A percentile compares a stretch with the other conserved stretches of the same genome.
Evolutionary conservation across 2,113 vertebrate genomes (phyloP).

Genomic region (Sinosuthora webbiana): DNA sequence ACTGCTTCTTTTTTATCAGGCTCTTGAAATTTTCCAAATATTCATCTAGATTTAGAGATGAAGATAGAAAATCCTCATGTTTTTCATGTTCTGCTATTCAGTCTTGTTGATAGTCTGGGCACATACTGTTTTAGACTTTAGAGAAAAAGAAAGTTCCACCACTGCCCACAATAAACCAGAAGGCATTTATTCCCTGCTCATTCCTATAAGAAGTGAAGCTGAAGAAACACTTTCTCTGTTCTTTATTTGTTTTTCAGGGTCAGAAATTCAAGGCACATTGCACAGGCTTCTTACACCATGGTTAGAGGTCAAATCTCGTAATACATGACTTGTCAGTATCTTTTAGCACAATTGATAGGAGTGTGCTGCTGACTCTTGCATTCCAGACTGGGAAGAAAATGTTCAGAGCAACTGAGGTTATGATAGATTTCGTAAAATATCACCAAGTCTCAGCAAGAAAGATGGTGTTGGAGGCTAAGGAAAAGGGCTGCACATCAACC

Average conservation of each 20-base stretch:
- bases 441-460: slow-evolving; percentile 45
- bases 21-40: not conserved
- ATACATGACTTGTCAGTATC: slow-evolving; percentile 67
- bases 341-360: slow-evolving; percentile 65
- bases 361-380: slow-evolving; percentile 58
- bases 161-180: slow-evolving; percentile 25
- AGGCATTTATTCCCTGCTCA: slow-evolving; percentile 18
- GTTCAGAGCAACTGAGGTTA: slow-evolving; percentile 49
- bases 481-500: slow-evolving; percentile 44
- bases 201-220: slow-evolving; percentile 34
- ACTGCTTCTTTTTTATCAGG: not conserved
- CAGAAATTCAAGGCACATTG: slow-evolving; percentile 58
- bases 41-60: not conserved
- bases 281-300: slow-evolving; percentile 29
- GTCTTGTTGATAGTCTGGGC: not conserved
- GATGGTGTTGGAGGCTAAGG: slow-evolving; percentile 27
- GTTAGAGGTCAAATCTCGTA: slow-evolving; percentile 61
- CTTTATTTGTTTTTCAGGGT: slow-evolving; percentile 67
- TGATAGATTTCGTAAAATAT: slow-evolving; percentile 47
- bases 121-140: not conserved
- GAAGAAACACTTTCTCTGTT: slow-evolving; percentile 54
- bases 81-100: not conserved
- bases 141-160: slow-evolving; percentile 34
- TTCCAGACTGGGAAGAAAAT: slow-evolving; percentile 53
- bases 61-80: not conserved